A percentile compares a stretch with the other conserved stretches of the same genome.
phyloP scores from a whole-genome alignment of 2,797 vertebrate species.

The Pangasius krempfi region DNA sequence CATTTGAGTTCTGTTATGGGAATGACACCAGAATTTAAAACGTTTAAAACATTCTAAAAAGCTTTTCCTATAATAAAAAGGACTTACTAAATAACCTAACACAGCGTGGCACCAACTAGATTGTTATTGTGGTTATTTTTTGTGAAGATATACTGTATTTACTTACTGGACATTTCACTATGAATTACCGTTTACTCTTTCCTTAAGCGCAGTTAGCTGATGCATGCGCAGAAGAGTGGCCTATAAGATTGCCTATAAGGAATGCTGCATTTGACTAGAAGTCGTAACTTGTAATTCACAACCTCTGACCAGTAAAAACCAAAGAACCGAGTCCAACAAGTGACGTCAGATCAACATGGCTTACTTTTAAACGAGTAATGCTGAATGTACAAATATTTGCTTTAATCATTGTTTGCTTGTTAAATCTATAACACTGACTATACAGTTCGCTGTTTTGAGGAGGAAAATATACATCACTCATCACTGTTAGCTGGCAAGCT shows the following conservation, averaged over 20 bases:
- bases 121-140: neutral
- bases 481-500: neutral
- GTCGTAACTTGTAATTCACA: neutral
- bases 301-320: neutral
- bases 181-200: neutral
- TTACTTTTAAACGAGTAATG: neutral
- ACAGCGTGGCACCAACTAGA: neutral
- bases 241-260: neutral
- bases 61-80: neutral
- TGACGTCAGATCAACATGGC: neutral
- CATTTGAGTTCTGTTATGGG: neutral
- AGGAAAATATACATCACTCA: neutral
- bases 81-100: neutral
- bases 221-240: neutral
- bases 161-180: neutral
- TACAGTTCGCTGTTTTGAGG: neutral
- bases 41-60: neutral
- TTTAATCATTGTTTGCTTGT: neutral
- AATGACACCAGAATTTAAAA: neutral
- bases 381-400: neutral
- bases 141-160: neutral
- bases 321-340: neutral
- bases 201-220: neutral
- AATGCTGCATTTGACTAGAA: neutral
- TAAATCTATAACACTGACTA: neutral